These are phyloP conservation scores for Drosophila murphyi DNA, from an alignment of 1,140 invertebrate species.

Conservation along the genomic window DNA sequence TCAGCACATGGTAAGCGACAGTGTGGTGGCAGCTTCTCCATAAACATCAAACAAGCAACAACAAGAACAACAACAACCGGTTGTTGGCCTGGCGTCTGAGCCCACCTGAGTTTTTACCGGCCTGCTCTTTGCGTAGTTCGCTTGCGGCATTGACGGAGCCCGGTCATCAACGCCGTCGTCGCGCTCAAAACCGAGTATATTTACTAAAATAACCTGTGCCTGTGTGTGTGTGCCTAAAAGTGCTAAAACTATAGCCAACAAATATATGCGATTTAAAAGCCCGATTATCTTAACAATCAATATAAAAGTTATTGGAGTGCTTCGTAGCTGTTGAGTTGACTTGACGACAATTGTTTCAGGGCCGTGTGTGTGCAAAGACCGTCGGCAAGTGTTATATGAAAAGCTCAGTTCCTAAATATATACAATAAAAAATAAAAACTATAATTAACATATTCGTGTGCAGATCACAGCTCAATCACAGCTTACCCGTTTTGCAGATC, in stretches of 20 bases:
- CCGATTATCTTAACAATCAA: conserved; percentile 8
- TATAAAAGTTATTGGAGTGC: neutral
- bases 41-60: conserved; percentile 11
- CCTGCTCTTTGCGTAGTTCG: conserved; percentile 69
- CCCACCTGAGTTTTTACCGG: conserved; percentile 76
- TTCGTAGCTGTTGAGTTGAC: conserved; percentile 5
- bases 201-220: neutral
- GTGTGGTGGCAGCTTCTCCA: conserved; percentile 10
- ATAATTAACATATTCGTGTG: conserved; percentile 5
- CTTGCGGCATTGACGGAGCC: conserved; percentile 75
- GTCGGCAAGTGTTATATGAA: conserved; percentile 57
- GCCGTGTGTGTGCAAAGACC: conserved; percentile 53
- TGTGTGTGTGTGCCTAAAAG: conserved; percentile 16
- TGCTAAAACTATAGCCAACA: conserved; percentile 8
- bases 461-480: neutral
- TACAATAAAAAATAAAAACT: neutral
- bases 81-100: conserved; percentile 39
- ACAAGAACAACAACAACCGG: conserved; percentile 50
- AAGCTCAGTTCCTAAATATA: conserved; percentile 10
- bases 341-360: conserved; percentile 27
- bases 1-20: conserved; percentile 8
- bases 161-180: conserved; percentile 66
- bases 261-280: conserved; percentile 12
- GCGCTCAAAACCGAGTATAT: conserved; percentile 36
- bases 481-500: neutral